Conservation (phyloP, 2,888 invertebrate species). For the Archips crataeganus region DNA sequence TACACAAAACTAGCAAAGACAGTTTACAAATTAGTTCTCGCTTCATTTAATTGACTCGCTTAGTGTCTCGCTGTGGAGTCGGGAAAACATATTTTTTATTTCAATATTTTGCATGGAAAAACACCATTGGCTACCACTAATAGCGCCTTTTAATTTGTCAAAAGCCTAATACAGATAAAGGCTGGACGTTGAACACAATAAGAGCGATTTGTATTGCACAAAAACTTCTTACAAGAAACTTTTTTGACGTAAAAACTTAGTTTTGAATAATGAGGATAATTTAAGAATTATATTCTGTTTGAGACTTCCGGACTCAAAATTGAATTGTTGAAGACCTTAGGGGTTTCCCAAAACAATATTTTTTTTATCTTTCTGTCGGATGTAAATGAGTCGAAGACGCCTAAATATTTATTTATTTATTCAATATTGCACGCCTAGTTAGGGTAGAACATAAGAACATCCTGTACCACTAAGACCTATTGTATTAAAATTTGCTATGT, state of each 20-base stretch:
- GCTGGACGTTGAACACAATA: constrained; percentile 10
- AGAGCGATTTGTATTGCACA: background rate
- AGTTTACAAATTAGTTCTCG: constrained; percentile 34
- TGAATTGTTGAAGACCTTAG: background rate
- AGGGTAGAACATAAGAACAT: too few species aligned
- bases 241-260: background rate
- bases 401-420: too few species aligned
- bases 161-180: background rate
- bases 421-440: too few species aligned
- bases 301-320: background rate
- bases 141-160: constrained; percentile 18
- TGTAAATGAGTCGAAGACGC: too few species aligned
- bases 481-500: too few species aligned
- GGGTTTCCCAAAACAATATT: background rate
- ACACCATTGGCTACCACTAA: constrained; percentile 4
- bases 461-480: too few species aligned
- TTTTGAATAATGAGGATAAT: constrained; percentile 20
- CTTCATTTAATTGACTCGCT: constrained; percentile 21
- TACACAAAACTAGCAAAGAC: constrained; percentile 29
- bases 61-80: constrained; percentile 21
- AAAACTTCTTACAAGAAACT: background rate
- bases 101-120: constrained; percentile 6
- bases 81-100: constrained; percentile 28
- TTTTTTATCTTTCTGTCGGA: too few species aligned
- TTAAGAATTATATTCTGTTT: background rate